Base-by-base conservation (phyloP, 2,888 invertebrate species). In the Dioctria rufipes region DNA sequence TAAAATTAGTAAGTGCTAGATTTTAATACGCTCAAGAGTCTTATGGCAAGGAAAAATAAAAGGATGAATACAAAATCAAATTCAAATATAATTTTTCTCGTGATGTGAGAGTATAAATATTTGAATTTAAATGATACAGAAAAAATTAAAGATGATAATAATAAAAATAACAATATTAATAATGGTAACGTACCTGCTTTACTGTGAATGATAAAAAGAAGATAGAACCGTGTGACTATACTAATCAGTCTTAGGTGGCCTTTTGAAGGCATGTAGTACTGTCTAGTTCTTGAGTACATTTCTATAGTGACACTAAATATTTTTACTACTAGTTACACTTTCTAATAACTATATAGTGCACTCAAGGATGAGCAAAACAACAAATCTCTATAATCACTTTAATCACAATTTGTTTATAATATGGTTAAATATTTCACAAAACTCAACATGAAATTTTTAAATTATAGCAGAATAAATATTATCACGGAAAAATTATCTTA, bases 211-310 rank as follows among this genome's bases (percentile, higher is more conserved):
- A 9, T 51, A 13, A 73, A 42, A n/a, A 73, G 11, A 11, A 71
- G 25, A 40, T n/a, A 3, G 39, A 71, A 71, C 51, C 37, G 9
- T 51, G 42, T 5, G 54, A 60, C 60, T 73, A 73, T 73, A 11
- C 73, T 73, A 73, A 73, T 73, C 73, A 73, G 73, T 73, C 73
- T 73, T 73, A 43, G 25, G 58, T 11, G n/a, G 73, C 60, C 73
- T 40, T 25, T 42, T 8, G 11, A 40, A 73, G 73, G 58, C 58
- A 13, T 13, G 9, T 58, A 58, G 39, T 11, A 60, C 42, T 73
- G 58, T 60, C 8, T 73, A 73, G 73, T 73, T 73, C 73, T 58
- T 73, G 60, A 73, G 58, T 13, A 73, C 73, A 73, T 73, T 73
- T 73, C 58, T 49, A 25, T 25, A 61, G 5, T 5, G 25, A 37